Evolutionary conservation across 2,113 vertebrate species (phyloP), one percentile per base, ranked within the genome.

Genomic region (Hydrolagus affinis): DNA sequence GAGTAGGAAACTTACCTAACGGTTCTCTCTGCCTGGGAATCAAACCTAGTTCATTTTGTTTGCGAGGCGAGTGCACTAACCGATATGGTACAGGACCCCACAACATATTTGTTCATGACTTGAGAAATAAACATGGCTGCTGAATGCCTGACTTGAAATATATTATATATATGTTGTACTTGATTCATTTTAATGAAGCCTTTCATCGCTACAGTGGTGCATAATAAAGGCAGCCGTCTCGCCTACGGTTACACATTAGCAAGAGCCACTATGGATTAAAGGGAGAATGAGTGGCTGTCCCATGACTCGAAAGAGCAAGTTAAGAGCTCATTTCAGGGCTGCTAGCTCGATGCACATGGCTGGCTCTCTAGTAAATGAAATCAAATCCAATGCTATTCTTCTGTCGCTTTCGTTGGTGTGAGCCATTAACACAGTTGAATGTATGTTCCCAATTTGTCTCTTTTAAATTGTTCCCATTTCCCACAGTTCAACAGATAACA

Each of bases 401-500:
- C 60, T 66, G 62, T 83, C 78, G 66, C 60, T 64, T 80, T 19
- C 77, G 28, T 57, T 28, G 77, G 59, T 66, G 32, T 83, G 78
- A 83, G 60, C 66, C 62, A 83, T 68, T 83, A 44, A 17, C 78
- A 83, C 78, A 30, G 60, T 44, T 64, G 78, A 83, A 83, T 83
- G 17, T 66, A 68, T 83, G 78, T 66, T 83, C 78, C 28, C 62
- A 83, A 83, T 83, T 66, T 83, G 62, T 68, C 23, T 83, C 25
- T 66, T 83, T 83, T 66, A 60, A 83, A 64, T 83, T 66, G 78
- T 83, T 83, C 78, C 78, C 62, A 21, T 68, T 44, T 83, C 25
- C 78, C 78, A 83, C 78, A 83, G 66, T 83, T 83, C 78, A 83
- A 83, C 28, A 83, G 78, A 83, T 83, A 83, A 32, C 78, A 83